Conservation (phyloP, 2,888 invertebrate genomes). For the Trichogramma dendrolimi region DNA sequence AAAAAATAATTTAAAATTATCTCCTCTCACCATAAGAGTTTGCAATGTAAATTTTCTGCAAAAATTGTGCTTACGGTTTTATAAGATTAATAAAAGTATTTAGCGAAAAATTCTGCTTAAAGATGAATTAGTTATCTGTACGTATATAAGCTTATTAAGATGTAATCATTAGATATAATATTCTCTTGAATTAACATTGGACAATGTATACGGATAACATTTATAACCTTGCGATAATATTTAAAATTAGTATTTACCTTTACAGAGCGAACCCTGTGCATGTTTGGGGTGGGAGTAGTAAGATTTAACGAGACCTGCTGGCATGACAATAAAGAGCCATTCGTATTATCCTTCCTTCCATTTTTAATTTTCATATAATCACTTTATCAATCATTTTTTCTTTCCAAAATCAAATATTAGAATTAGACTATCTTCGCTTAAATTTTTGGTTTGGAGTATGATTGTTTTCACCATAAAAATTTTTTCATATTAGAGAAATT, state of each 20-base stretch:
- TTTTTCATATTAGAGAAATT: too few relatives aligned
- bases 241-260: slow-evolving; percentile 54
- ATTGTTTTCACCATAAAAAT: too few relatives aligned
- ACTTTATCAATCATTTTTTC: slow-evolving; percentile 21
- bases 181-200: background rate
- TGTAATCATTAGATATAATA: background rate
- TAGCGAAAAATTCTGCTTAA: too few relatives aligned
- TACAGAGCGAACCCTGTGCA: slow-evolving; percentile 59
- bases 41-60: background rate
- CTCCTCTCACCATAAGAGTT: background rate
- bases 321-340: slow-evolving; percentile 49
- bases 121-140: too few relatives aligned
- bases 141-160: background rate
- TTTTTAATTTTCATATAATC: background rate
- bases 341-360: slow-evolving; percentile 25
- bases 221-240: background rate
- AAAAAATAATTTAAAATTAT: background rate
- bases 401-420: slow-evolving; percentile 8
- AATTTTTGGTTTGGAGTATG: too few relatives aligned
- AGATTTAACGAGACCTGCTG: slow-evolving; percentile 51
- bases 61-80: too few relatives aligned
- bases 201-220: background rate
- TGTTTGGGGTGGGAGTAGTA: slow-evolving; percentile 49
- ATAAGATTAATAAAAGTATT: too few relatives aligned
- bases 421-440: background rate